Evolutionary conservation across 2,797 vertebrate species (phyloP), one percentile per base, ranked within the genome.

Genomic region (Gallirallus australis): DNA sequence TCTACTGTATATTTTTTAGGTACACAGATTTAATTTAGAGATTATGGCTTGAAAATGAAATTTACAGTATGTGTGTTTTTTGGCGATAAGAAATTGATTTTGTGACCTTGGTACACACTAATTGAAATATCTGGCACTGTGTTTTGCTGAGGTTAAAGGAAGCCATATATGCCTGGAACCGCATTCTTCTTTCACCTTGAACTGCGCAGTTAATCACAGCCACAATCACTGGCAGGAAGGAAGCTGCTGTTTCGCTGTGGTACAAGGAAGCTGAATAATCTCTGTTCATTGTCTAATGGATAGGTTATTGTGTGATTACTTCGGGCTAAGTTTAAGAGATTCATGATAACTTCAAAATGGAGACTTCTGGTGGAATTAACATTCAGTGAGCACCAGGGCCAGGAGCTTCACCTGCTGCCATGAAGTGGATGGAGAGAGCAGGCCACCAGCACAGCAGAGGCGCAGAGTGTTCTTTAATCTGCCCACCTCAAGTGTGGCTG

Each of bases 1-100:
- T 94, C 73, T 79, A 66, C 93, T 87, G 90, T 97, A 96, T 94
- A 95, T 97, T 98, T 98, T 98, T 98, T 96, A 96, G 94, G 96
- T 95, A 97, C 97, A 97, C 92, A 98, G 98, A 98, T 98, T 98
- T 98, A 98, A 98, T 98, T 98, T 98, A 96, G 95, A 98, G 96
- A 98, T 98, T 97, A 95, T 95, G 81, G 89, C 96, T 97, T 73
- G 95, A 97, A 96, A 98, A 97, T 96, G 97, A 97, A 98, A 98
- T 98, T 96, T 97, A 96, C 93, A 97, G 94, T 97, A 95, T 78
- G 97, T 96, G 94, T 98, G 97, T 86, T 97, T 97, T 97, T 91
- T 18, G 27, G 86, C 27, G 97, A 97, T 98, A 98, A 97, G 97
- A 97, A 97, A 97, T 98, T 97, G 96, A 97, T 98, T 98, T 97